Evolutionary conservation across 2,888 invertebrate genomes (phyloP).

Genomic region (Dicycla oo): DNA sequence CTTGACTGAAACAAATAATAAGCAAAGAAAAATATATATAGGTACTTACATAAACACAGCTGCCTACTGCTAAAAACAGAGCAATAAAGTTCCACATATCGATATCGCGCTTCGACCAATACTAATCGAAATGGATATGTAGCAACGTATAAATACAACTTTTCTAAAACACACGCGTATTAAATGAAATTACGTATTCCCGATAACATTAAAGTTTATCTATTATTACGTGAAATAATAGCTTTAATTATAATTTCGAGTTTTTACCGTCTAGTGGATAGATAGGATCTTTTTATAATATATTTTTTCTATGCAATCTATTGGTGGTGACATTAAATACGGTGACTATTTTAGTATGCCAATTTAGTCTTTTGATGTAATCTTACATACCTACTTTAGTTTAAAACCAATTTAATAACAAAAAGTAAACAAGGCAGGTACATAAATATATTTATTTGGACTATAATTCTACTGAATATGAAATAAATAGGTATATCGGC

Average conservation of each 20-base stretch:
- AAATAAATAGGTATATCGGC: not conserved
- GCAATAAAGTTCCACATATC: conserved; percentile 50
- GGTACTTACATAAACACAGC: conserved; percentile 47
- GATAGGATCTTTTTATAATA: conserved; percentile 35
- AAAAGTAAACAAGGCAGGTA: not conserved
- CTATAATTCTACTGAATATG: not conserved
- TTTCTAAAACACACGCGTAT: conserved; percentile 38
- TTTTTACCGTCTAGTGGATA: conserved; percentile 23
- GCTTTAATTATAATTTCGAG: conserved; percentile 38
- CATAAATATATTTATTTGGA: conserved; percentile 1
- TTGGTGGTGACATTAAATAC: conserved; percentile 1
- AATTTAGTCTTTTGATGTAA: conserved; percentile 9
- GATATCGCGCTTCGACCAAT: conserved; percentile 33
- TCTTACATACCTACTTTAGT: conserved; percentile 4
- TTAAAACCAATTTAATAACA: not conserved
- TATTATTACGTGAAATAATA: conserved; percentile 41
- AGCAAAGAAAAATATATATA: not conserved
- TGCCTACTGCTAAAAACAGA: conserved; percentile 47
- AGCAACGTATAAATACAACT: conserved; percentile 54
- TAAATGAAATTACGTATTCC: conserved; percentile 47
- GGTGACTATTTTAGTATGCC: not conserved
- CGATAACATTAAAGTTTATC: conserved; percentile 45
- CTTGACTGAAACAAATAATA: not conserved
- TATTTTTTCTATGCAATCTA: conserved; percentile 21
- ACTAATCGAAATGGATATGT: conserved; percentile 47